Percentiles rank a stretch among this genome's conserved stretches.
phyloP scores from a whole-genome alignment of 2,797 vertebrate genomes.

The Ficedula albicollis region DNA sequence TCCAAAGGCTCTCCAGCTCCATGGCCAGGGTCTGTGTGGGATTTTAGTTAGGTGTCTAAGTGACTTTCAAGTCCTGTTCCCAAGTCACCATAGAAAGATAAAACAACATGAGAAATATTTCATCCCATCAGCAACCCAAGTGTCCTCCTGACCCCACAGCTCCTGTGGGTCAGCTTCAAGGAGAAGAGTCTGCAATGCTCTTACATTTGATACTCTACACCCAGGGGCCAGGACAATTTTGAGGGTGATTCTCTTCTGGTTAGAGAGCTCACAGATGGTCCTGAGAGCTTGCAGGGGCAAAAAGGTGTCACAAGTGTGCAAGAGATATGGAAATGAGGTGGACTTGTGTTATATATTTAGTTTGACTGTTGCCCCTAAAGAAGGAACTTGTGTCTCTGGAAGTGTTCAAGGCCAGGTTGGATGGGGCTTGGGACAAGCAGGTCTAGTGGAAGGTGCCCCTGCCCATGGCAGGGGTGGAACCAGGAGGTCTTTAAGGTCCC shows the following conservation, averaged over 20 bases:
- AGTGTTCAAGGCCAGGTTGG: neutral
- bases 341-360: rapidly evolving
- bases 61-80: neutral
- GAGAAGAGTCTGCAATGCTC: neutral
- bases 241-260: too few relatives aligned
- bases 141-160: neutral
- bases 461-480: neutral
- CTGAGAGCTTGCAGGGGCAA: neutral
- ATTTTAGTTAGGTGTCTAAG: neutral
- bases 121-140: neutral
- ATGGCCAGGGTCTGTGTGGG: rapidly evolving
- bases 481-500: neutral
- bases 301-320: neutral
- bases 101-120: neutral
- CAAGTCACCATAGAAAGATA: neutral
- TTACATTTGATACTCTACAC: neutral
- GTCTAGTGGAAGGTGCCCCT: neutral
- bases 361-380: neutral
- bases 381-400: neutral
- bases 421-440: neutral
- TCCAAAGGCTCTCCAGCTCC: neutral
- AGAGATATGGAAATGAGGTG: neutral
- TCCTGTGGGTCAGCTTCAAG: neutral
- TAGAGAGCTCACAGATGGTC: neutral
- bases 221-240: neutral